Conservation (phyloP, 2,888 invertebrate species). For the Tetrapedia diversipes region DNA sequence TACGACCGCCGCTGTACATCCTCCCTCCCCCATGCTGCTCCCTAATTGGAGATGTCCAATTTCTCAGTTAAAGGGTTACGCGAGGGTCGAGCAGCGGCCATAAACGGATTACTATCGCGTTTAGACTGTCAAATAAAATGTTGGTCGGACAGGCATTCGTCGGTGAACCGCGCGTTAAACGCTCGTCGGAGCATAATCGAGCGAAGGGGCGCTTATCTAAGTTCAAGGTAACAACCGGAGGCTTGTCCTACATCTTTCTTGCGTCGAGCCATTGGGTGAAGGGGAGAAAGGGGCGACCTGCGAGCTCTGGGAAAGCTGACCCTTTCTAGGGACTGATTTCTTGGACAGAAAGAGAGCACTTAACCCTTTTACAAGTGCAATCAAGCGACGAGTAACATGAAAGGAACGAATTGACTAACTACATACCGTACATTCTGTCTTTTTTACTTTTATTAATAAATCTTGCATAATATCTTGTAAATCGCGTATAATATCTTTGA, state of each 20-base stretch:
- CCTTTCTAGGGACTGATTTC: background rate
- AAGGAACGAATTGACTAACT: no score
- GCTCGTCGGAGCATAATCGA: constrained; percentile 1
- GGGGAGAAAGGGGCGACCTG: background rate
- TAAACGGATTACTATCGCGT: constrained; percentile 60
- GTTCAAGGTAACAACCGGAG: constrained; percentile 45
- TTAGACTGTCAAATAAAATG: constrained; percentile 57
- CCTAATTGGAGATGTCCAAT: constrained; percentile 74
- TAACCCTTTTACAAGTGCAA: no score
- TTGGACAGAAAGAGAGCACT: no score
- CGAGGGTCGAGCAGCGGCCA: constrained; percentile 43
- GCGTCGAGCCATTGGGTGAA: background rate
- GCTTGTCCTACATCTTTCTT: constrained; percentile 16
- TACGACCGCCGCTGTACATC: constrained; percentile 51
- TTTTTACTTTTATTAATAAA: no score
- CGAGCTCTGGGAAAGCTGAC: background rate
- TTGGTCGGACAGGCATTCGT: constrained; percentile 19
- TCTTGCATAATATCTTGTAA: no score
- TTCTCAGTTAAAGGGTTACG: constrained; percentile 67
- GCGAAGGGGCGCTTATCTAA: constrained; percentile 41
- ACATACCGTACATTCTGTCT: no score
- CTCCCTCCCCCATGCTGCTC: constrained; percentile 49
- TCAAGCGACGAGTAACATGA: no score
- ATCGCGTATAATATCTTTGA: no score
- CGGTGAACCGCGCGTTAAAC: constrained; percentile 7